Percentiles rank a stretch among this genome's conserved stretches.
Evolutionary conservation across 2,888 invertebrate species (phyloP).

Genomic region (Drosophila planitibia): DNA sequence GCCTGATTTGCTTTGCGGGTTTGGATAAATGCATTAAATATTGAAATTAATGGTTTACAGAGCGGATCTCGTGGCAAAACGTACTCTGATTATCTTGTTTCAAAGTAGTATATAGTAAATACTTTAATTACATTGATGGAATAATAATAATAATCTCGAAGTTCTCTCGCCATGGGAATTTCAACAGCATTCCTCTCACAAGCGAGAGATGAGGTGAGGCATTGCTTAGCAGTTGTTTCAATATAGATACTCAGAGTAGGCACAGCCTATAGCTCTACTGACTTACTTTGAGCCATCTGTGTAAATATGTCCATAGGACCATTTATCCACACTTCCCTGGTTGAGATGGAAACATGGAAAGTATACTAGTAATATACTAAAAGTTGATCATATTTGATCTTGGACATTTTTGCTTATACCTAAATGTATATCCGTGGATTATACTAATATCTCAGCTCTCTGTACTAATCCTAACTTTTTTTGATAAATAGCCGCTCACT

Average conservation of each 20-base stretch:
- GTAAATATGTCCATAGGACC: no score
- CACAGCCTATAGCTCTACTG: no score
- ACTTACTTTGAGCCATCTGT: no score
- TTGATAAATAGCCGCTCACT: neutral
- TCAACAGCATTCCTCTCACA: neutral
- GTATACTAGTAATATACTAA: no score
- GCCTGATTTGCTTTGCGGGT: slow-evolving; percentile 43
- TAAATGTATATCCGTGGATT: neutral
- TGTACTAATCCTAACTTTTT: slow-evolving; percentile 11
- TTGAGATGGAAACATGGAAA: neutral
- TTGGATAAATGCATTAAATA: slow-evolving; percentile 59
- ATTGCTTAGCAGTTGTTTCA: neutral
- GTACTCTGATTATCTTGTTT: neutral
- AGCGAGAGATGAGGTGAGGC: neutral
- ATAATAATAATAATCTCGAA: neutral
- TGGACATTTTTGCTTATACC: neutral
- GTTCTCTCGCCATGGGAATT: neutral
- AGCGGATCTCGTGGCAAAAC: slow-evolving; percentile 9
- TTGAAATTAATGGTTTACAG: slow-evolving; percentile 55
- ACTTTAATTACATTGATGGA: neutral
- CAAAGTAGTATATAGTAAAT: neutral
- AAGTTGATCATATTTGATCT: neutral
- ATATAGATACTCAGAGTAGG: neutral
- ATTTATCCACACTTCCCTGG: neutral
- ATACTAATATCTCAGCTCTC: neutral